Percentiles rank a stretch among this genome's conserved stretches.
phyloP scores from a whole-genome alignment of 2,888 invertebrate species.

The Micropterix aruncella region DNA sequence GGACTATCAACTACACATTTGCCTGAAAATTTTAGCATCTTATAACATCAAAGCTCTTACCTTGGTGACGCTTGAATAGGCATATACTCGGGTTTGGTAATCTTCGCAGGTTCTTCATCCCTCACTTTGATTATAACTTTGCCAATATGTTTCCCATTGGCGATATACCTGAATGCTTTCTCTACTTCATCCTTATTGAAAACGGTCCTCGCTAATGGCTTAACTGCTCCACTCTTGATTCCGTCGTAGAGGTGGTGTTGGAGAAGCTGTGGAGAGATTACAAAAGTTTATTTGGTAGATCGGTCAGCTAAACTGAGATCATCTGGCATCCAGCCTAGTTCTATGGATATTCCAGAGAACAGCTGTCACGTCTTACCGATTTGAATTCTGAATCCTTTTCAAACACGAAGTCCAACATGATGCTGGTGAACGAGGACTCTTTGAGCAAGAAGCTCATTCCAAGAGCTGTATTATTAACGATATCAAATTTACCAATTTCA shows the following conservation, averaged over 20 bases:
- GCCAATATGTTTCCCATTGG: slow-evolving; percentile 61
- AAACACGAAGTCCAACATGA: slow-evolving; percentile 37
- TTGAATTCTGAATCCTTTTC: slow-evolving; percentile 26
- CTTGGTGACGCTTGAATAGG: slow-evolving; percentile 27
- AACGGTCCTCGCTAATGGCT: slow-evolving; percentile 45
- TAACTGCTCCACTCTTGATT: slow-evolving; percentile 46
- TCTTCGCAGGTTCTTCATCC: slow-evolving; percentile 27
- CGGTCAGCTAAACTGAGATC: no score
- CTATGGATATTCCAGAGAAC: no score
- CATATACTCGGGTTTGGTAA: slow-evolving; percentile 17
- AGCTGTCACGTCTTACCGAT: no score
- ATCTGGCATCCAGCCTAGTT: no score
- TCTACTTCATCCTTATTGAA: slow-evolving; percentile 46
- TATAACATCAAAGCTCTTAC: slow-evolving; percentile 17
- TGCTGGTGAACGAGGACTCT: slow-evolving; percentile 40
- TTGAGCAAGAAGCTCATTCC: slow-evolving; percentile 55
- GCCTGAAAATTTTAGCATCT: no score
- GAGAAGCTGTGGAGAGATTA: slow-evolving; percentile 23
- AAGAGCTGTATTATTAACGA: slow-evolving; percentile 49
- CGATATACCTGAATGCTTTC: slow-evolving; percentile 43
- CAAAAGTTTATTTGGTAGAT: no score
- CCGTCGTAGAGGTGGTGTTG: slow-evolving; percentile 43
- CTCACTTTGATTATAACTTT: slow-evolving; percentile 46
- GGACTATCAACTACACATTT: no score
- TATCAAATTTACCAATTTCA: slow-evolving; percentile 69